Percentiles rank a stretch among this genome's conserved stretches.
phyloP scores from a whole-genome alignment of 2,113 vertebrate species.

The Syngnathoides biaculeatus region DNA sequence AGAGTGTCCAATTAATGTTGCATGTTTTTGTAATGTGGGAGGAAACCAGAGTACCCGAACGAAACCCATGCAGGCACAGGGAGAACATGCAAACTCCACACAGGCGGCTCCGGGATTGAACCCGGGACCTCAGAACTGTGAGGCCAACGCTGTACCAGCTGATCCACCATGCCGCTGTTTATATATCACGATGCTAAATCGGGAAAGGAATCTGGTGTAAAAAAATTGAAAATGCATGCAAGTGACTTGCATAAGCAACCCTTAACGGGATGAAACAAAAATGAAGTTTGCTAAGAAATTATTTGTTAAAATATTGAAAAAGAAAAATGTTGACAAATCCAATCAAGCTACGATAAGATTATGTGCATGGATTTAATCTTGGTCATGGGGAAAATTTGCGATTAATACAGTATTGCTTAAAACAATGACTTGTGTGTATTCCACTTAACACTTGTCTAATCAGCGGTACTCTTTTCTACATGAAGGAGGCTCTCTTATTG shows the following conservation, averaged over 20 bases:
- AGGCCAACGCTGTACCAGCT: too few relatives aligned
- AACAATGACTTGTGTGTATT: slow-evolving; percentile 1
- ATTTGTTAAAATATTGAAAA: neutral
- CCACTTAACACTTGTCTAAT: slow-evolving; percentile 38
- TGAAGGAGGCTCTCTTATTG: slow-evolving; percentile 14
- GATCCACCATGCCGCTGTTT: too few relatives aligned
- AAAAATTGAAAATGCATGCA: neutral
- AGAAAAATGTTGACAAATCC: slow-evolving; percentile 5
- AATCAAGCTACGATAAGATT: slow-evolving; percentile 33
- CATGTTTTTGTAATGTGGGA: too few relatives aligned
- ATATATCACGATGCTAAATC: neutral
- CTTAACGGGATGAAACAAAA: neutral
- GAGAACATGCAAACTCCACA: too few relatives aligned
- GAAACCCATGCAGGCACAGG: too few relatives aligned
- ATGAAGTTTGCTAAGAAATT: neutral
- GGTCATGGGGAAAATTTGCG: slow-evolving; percentile 22
- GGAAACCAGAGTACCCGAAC: too few relatives aligned
- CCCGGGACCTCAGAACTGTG: too few relatives aligned
- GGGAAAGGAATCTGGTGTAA: neutral
- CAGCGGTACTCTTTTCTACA: slow-evolving; percentile 5
- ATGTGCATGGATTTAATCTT: slow-evolving; percentile 37
- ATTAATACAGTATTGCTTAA: slow-evolving; percentile 5
- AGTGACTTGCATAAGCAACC: neutral
- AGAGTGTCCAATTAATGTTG: too few relatives aligned
- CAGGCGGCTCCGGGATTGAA: too few relatives aligned